Evolutionary conservation across 2,888 invertebrate species (phyloP).

Genomic region (Drosophila putrida): DNA sequence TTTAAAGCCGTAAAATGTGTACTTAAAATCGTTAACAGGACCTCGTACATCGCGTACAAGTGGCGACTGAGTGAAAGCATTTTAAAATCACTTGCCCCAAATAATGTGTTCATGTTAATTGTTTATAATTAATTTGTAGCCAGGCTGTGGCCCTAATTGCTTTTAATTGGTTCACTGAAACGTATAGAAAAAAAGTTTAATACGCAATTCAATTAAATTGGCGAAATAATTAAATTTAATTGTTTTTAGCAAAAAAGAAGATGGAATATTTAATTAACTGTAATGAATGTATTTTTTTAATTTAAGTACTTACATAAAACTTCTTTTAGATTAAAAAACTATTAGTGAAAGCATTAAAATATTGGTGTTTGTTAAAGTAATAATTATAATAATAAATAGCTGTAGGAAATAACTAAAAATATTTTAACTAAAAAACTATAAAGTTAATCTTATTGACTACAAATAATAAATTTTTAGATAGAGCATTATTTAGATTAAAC

Average conservation of each 20-base stretch:
- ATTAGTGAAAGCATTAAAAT: no score
- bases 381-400: no score
- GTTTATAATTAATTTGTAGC: slow-evolving; percentile 63
- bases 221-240: slow-evolving; percentile 27
- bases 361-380: no score
- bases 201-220: slow-evolving; percentile 37
- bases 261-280: neutral
- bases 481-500: no score
- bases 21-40: slow-evolving; percentile 4
- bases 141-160: slow-evolving; percentile 44
- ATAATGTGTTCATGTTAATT: slow-evolving; percentile 58
- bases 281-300: neutral
- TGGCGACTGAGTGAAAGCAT: slow-evolving; percentile 17
- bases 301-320: no score
- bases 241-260: neutral
- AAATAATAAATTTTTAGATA: no score
- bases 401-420: no score
- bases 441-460: no score
- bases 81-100: slow-evolving; percentile 36
- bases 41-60: slow-evolving; percentile 5
- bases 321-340: no score
- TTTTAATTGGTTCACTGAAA: slow-evolving; percentile 48
- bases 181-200: slow-evolving; percentile 9
- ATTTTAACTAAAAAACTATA: no score
- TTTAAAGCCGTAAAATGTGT: slow-evolving; percentile 28